Base-by-base conservation (phyloP, 2,797 vertebrate genomes). In the Hirundo rustica region DNA sequence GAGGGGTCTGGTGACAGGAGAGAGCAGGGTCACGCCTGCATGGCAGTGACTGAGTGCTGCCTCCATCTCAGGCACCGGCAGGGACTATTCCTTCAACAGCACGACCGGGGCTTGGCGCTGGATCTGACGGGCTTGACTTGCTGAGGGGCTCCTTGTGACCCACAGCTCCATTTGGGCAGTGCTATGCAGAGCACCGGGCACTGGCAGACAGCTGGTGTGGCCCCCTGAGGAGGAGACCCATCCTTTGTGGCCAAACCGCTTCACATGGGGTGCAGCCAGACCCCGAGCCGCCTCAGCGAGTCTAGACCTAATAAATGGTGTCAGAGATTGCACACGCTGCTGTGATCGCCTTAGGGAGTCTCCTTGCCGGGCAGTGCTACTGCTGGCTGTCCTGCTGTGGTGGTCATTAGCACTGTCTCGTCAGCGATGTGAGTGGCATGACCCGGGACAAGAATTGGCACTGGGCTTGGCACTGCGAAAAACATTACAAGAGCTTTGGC, bases 61-160 rank as follows among this genome's bases (percentile, higher is more conserved):
- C 21, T 91, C 68, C 77, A 4, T 57, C 57, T 38, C 64, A 98
- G 97, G 96, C 89, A 97, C 92, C 3, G 84, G 97, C 83, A 94
- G 97, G 93, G 92, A 97, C 8, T 97, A 95, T 75, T 76, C 98
- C 54, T 97, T 97, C 87, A 91, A 81, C 94, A 97, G 80, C 0
- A 0, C 34, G 71, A 96, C 94, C 0, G 95, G 96, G 79, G 89
- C 96, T 40, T 80, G 57, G 32, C 67, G 61, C 76, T 98, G 97
- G 97, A 72, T 98, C 62, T 98, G 96, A 98, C 71, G 1, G 0
- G 50, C 23, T 61, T 29, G 23, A 10, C 29, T 18, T 0, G 0
- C 23, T 9, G 2, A 70, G 23, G 14, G 20, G 25, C 17, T 85
- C 47, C 57, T 17, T 1, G 11, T 0, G 18, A 23, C 15, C 22